These are phyloP conservation scores for Elephantulus edwardii DNA, from an alignment of 2,113 vertebrate species.

Conservation along the genomic window DNA sequence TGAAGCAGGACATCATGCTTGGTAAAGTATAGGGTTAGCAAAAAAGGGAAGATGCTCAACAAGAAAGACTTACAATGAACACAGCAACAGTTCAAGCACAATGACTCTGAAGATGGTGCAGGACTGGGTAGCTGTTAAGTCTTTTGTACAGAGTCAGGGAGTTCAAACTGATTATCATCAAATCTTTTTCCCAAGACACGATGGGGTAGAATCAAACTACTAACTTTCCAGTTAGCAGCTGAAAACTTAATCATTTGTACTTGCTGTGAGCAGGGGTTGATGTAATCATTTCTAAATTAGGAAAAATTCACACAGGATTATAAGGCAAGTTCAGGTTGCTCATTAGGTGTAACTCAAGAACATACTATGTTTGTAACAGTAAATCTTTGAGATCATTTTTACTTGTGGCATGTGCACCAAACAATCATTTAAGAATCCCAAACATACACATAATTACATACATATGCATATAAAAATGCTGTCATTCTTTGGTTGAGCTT, in stretches of 20 bases:
- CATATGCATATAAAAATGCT: background rate
- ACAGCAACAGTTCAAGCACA: background rate
- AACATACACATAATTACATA: background rate
- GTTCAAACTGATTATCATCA: no score
- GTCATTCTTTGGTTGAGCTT: background rate
- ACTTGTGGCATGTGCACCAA: no score
- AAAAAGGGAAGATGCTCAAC: background rate
- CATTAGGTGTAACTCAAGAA: no score
- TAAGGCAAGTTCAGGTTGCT: no score
- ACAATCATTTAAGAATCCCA: no score
- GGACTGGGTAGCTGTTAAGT: background rate
- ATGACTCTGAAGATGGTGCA: background rate
- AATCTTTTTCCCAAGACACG: background rate
- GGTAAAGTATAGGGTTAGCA: background rate
- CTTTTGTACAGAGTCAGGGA: background rate
- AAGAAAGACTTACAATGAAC: background rate
- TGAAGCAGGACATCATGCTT: background rate
- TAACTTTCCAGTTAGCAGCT: background rate
- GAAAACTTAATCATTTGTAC: background rate
- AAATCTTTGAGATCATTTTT: no score
- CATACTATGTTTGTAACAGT: no score
- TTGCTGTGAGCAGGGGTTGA: no score
- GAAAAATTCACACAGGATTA: no score
- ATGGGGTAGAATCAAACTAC: background rate
- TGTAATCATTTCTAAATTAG: no score